Percentiles rank a stretch among this genome's conserved stretches.
phyloP scores from a whole-genome alignment of 2,113 vertebrate species.

The Sminthopsis crassicaudata region DNA sequence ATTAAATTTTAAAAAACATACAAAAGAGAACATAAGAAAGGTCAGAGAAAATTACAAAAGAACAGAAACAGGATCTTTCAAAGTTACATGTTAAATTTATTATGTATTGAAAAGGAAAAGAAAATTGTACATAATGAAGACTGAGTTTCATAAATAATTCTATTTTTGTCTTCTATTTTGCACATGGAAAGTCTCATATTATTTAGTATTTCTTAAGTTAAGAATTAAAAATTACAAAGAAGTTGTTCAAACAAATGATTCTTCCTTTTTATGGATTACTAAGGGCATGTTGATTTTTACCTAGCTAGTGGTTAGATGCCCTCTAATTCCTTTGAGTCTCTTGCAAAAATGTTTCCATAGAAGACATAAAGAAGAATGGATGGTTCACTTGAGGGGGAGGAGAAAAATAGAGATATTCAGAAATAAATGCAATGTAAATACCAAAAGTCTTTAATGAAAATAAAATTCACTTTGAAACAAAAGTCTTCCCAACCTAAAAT shows the following conservation, averaged over 20 bases:
- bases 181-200: background rate
- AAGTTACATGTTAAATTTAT: background rate
- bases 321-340: background rate
- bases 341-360: background rate
- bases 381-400: background rate
- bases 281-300: background rate
- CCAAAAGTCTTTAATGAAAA: background rate
- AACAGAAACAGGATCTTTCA: background rate
- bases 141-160: background rate
- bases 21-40: background rate
- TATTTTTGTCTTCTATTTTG: background rate
- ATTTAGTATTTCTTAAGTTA: background rate
- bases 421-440: background rate
- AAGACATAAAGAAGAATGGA: background rate
- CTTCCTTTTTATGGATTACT: background rate
- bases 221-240: background rate
- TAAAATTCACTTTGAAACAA: background rate
- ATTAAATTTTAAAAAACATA: background rate
- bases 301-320: background rate
- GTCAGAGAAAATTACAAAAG: background rate
- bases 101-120: background rate
- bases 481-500: background rate
- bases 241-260: background rate
- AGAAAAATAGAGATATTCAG: background rate
- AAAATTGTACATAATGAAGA: background rate